Evolutionary conservation across 2,888 invertebrate species (phyloP), one percentile per base, ranked within the genome.

Genomic region (Noctua janthe): DNA sequence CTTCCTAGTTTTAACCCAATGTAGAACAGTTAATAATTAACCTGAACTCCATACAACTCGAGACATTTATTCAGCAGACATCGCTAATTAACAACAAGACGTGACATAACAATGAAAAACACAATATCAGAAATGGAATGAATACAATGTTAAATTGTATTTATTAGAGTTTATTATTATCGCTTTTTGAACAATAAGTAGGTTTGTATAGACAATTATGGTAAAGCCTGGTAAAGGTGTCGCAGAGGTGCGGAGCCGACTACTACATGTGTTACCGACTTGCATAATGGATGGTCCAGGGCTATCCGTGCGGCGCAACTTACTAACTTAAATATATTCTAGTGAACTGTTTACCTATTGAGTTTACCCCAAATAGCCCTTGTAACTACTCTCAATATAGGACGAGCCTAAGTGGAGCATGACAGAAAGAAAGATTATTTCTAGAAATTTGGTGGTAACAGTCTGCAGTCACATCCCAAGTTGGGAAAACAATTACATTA

Each of bases 191-290:
- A 91, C 91, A 91, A 93, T 91, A 92, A 93, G 93, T 93, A 78
- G 76, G 85, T 84, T 84, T 87, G 93, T 94, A 92, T 94, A 91
- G 93, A 96, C 96, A 96, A 96, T 96, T 96, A 96, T 95, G 95
- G 96, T 92, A 92, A 93, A 92, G 92, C 91, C 91, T 89, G 90
- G 93, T 91, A 93, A 91, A 96, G 96, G 95, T 96, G 96, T 96
- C 94, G 94, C 90, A 71, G 87, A 87, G 86, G 88, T 86, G 86
- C 91, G 91, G 91, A 92, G 47, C 92, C 92, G 93, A 91, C 90
- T 89, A 91, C 89, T 93, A 97, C 96, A 96, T 96, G 95, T 96
- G 96, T 96, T 94, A 92, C 92, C 92, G 92, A 93, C 95, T 94
- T 95, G 95, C 94, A 96, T 96, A 96, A 96, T 96, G 94, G 91